These are phyloP conservation scores for Rhopalosiphum padi DNA, from an alignment of 1,140 invertebrate genomes.

Conservation along the genomic window DNA sequence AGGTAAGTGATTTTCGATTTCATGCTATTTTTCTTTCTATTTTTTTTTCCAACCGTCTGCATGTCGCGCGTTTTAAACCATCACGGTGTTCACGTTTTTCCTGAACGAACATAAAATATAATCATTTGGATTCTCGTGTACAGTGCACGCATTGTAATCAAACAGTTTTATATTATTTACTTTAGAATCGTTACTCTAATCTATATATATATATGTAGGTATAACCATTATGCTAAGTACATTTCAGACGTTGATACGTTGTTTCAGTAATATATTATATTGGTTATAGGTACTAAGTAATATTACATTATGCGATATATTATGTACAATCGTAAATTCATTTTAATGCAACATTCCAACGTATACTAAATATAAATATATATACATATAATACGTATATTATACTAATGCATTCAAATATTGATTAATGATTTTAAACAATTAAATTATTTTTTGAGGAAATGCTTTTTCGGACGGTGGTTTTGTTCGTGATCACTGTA, in stretches of 20 bases:
- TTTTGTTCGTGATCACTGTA: neutral
- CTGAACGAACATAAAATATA: neutral
- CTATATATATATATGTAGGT: too few species aligned
- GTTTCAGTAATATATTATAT: neutral
- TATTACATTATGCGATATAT: neutral
- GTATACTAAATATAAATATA: neutral
- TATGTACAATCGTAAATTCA: neutral
- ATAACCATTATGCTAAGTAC: neutral
- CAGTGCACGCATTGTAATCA: neutral
- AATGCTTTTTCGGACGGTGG: neutral
- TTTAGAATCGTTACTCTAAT: too few species aligned
- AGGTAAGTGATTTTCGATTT: slow-evolving; percentile 20
- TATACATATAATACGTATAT: neutral
- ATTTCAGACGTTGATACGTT: neutral
- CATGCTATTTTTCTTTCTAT: neutral
- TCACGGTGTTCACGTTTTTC: neutral
- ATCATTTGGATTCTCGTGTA: neutral
- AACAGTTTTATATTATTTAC: too few species aligned
- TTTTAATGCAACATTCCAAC: neutral
- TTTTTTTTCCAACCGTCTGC: neutral
- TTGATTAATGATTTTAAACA: neutral
- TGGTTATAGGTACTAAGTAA: neutral
- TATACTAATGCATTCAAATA: neutral
- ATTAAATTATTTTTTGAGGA: neutral
- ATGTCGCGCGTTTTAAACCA: neutral